Evolutionary conservation across 2,113 vertebrate genomes (phyloP), one percentile per base, ranked within the genome.

Genomic region (Daphoenositta chrysoptera): DNA sequence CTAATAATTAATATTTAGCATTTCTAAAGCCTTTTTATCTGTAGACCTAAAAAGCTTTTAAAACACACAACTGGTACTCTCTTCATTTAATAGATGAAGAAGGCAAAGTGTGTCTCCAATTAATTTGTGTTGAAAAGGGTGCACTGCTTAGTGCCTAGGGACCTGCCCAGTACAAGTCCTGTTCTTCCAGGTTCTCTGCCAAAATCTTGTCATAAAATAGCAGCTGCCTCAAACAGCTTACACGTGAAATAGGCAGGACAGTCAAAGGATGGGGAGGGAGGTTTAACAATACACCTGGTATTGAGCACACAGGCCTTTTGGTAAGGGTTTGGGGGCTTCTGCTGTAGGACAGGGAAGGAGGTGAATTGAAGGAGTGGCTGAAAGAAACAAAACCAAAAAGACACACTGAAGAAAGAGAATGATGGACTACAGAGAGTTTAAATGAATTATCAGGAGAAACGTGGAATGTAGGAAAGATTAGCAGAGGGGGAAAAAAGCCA

Each of bases 21-120:
- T 93, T 96, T 91, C 87, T 96, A 94, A 93, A 93, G 84, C 70
- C 45, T 93, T 95, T 97, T 96, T 72, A 91, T 96, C 91, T 87
- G 31, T 65, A 87, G 37, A 39, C 78, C 81, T 77, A 58, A 77
- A 91, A 94, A 69, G 53, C 47, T 64, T 45, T 84, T 69, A 77
- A 91, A 96, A 91, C 58, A 76, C 1, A 8, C 42, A 80, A 72
- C 35, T 23, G 47, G 22, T 96, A 82, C 23, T 65, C 48, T 82
- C 45, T 65, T 70, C 50, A 76, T 57, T 78, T 91, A 91, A 40
- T 12, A 79, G 78, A 91, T 28, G 26, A 47, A 61, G 77, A 47
- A 91, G 24, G 40, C 6, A 18, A 58, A 51, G 44, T 54, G 53
- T 45, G 37, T 75, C n/a, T 84, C 18, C 37, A 42, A 61, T 83